phyloP scores from a whole-genome alignment of 2,113 vertebrate species.

The Opisthocomus hoazin region DNA sequence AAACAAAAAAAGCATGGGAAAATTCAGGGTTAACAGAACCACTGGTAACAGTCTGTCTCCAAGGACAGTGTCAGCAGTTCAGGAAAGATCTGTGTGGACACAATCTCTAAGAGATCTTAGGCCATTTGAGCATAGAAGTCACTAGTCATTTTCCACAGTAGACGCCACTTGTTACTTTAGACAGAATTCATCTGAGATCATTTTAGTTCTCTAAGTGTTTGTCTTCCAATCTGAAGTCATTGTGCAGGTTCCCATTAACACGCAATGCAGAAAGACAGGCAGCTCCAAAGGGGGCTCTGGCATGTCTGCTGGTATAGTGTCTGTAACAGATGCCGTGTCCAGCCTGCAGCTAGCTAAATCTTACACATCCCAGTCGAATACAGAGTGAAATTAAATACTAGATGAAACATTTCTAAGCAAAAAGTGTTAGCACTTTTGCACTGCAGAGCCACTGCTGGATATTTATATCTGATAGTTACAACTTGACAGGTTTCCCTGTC shows the following conservation, averaged over 20 bases:
- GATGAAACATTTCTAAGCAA: not conserved
- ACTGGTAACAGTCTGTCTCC: not conserved
- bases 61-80: not conserved
- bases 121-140: not conserved
- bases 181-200: not conserved
- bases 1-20: not conserved
- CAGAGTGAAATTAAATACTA: not conserved
- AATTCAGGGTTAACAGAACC: not conserved
- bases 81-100: not conserved
- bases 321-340: rapidly evolving
- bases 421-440: rapidly evolving
- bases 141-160: not conserved
- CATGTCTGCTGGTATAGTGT: rapidly evolving
- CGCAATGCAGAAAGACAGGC: not conserved
- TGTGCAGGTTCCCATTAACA: rapidly evolving
- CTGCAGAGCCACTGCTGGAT: not conserved
- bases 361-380: not conserved
- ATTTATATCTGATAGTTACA: not conserved
- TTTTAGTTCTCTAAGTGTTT: not conserved
- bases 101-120: not conserved
- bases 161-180: not conserved
- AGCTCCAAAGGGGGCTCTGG: rapidly evolving
- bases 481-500: not conserved
- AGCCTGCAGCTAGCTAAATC: not conserved
- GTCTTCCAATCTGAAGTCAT: not conserved